A percentile compares a stretch with the other conserved stretches of the same genome.
These are phyloP conservation scores for Ostrea denselamellosa DNA, from an alignment of 1,140 invertebrate species.

Conservation along the genomic window DNA sequence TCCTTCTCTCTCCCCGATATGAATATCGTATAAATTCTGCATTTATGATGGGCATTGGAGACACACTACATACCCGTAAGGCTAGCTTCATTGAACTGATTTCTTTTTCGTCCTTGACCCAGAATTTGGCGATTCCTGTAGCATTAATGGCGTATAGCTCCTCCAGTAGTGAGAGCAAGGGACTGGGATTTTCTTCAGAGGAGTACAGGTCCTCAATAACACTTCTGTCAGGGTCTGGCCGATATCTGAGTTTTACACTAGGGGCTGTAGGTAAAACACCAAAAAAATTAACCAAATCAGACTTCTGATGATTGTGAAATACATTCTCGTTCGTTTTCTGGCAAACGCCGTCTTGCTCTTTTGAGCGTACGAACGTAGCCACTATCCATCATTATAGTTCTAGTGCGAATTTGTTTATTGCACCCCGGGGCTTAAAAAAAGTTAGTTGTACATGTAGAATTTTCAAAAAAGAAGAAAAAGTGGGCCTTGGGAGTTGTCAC, in stretches of 20 bases:
- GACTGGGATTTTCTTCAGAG: constrained; percentile 64
- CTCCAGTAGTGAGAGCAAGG: constrained; percentile 57
- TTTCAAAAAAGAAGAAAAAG: too few species aligned
- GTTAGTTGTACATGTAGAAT: too few species aligned
- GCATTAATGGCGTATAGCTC: constrained; percentile 61
- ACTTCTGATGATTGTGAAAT: background rate
- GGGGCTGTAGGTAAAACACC: constrained; percentile 49
- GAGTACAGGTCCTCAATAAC: constrained; percentile 63
- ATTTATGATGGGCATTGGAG: too few species aligned
- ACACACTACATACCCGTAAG: constrained; percentile 53
- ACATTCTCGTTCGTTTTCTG: too few species aligned
- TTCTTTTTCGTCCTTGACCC: constrained; percentile 65
- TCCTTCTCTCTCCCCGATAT: too few species aligned
- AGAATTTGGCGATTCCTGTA: constrained; percentile 60
- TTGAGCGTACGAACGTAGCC: too few species aligned
- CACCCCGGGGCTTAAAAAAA: too few species aligned
- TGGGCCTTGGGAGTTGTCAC: too few species aligned
- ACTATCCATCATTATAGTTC: too few species aligned
- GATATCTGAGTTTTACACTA: constrained; percentile 55
- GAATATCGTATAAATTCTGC: too few species aligned
- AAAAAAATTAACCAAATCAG: background rate
- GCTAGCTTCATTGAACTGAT: constrained; percentile 57
- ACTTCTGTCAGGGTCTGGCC: constrained; percentile 62
- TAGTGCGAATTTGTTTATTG: too few species aligned
- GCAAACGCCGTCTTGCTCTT: too few species aligned